phyloP scores from a whole-genome alignment of 2,888 invertebrate genomes.

The Deroplatys truncata region DNA sequence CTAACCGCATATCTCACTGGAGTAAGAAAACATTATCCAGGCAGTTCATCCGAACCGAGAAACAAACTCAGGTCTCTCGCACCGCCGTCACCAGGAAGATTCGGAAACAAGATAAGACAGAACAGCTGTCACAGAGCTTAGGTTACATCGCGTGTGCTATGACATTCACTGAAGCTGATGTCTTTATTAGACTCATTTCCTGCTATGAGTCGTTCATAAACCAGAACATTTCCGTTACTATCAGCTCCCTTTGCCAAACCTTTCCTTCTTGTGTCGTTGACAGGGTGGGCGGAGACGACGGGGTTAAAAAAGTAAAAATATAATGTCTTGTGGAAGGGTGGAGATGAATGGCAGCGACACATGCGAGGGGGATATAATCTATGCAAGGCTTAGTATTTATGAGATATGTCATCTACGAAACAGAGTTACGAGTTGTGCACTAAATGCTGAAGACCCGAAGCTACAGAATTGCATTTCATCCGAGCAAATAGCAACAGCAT shows the following conservation, averaged over 20 bases:
- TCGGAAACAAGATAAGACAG: too few species aligned
- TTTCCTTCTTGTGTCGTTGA: neutral
- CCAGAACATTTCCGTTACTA: neutral
- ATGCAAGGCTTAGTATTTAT: slow-evolving; percentile 12
- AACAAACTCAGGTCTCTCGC: too few species aligned
- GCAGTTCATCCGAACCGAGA: too few species aligned
- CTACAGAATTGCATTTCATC: neutral
- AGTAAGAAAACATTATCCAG: too few species aligned
- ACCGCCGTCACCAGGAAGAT: too few species aligned
- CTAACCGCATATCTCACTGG: too few species aligned
- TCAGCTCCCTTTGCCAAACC: neutral
- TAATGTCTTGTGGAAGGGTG: neutral
- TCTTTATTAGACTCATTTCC: neutral
- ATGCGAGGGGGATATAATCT: slow-evolving; percentile 8
- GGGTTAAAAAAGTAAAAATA: neutral
- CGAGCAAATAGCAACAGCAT: neutral
- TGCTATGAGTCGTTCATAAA: neutral
- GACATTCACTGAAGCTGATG: neutral
- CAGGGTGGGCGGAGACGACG: neutral
- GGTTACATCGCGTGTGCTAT: neutral
- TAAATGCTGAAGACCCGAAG: neutral
- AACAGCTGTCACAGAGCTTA: neutral
- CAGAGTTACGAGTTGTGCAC: neutral
- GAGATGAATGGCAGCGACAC: neutral
- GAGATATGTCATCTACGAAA: neutral